Base-by-base conservation (phyloP, 2,797 vertebrate genomes). In the Ambastaia sidthimunki region DNA sequence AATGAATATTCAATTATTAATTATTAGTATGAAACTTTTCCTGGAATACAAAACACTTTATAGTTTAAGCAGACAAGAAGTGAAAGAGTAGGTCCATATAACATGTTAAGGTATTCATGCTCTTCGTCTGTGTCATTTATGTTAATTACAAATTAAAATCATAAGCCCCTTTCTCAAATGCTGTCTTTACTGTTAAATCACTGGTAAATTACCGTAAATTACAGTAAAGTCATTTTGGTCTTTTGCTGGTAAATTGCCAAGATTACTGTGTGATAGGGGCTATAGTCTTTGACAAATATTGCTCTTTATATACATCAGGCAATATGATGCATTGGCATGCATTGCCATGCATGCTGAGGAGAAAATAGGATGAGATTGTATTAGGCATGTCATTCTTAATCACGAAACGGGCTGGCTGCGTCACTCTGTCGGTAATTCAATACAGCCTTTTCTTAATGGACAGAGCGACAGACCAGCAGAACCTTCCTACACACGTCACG, bases 361-460 rank as follows among this genome's bases (percentile, higher is more conserved):
- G 63, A 28, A 55, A 78, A 48, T 37, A 60, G 44, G 9, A 55
- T 71, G 2, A 37, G 68, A 82, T 84, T 80, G 50, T 65, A 82
- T 81, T 76, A 72, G 81, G 63, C 75, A 76, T 81, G 83, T 83
- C 83, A 12, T 65, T 84, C 73, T 80, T 63, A 72, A 81, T 86
- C 72, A 82, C n/a, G 19, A 60, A 69, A 62, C 10, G 21, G 34
- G 69, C 21, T 12, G 62, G 44, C 68, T 57, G 62, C 57, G 65
- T 82, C 13, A 59, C 78, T 72, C 78, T 71, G 73, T 54, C 78
- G 74, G 73, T 80, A 78, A 84, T 85, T 86, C 62, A 86, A 85
- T 86, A 83, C 79, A 69, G 31, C 52, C 21, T 74, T 70, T 73
- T 69, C 70, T 83, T 31, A 80, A 82, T 83, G 78, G 74, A 78